A percentile compares a stretch with the other conserved stretches of the same genome.
These are phyloP conservation scores for Anolis apletophallus DNA, from an alignment of 2,797 vertebrate genomes.

Conservation along the genomic window DNA sequence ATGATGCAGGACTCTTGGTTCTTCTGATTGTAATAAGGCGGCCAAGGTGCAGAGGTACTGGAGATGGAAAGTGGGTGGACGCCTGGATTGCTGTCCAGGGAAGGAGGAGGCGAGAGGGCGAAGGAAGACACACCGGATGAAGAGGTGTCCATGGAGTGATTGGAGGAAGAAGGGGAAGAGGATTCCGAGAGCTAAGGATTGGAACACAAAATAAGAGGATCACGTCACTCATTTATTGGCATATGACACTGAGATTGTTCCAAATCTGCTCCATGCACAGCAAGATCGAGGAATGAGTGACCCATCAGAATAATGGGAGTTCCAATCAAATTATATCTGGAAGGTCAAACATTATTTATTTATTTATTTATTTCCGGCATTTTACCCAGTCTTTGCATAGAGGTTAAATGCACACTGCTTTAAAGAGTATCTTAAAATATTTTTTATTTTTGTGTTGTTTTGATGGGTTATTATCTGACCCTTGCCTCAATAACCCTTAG, in stretches of 20 bases:
- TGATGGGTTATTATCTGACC: too few relatives aligned
- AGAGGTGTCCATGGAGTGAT: slow-evolving; percentile 85
- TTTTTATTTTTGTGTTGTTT: too few relatives aligned
- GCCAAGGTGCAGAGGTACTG: slow-evolving; percentile 75
- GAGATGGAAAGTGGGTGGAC: slow-evolving; percentile 81
- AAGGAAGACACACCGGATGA: slow-evolving; percentile 78
- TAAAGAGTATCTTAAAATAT: too few relatives aligned
- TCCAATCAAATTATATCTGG: too few relatives aligned
- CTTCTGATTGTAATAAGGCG: slow-evolving; percentile 89
- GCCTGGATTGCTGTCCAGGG: slow-evolving; percentile 71
- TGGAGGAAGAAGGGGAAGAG: slow-evolving; percentile 84
- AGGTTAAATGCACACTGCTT: too few relatives aligned
- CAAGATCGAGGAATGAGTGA: not conserved
- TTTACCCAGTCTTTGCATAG: too few relatives aligned
- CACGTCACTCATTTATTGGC: not conserved
- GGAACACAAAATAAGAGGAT: slow-evolving; percentile 19
- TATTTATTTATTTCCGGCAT: too few relatives aligned
- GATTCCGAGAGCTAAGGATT: slow-evolving; percentile 84
- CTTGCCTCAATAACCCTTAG: too few relatives aligned
- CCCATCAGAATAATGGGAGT: too few relatives aligned
- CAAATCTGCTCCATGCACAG: not conserved
- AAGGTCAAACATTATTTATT: too few relatives aligned
- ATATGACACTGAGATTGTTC: not conserved
- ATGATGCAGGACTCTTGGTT: slow-evolving; percentile 89
- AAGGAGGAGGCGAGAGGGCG: slow-evolving; percentile 63